phyloP scores from a whole-genome alignment of 2,113 vertebrate species.

The Oncorhynchus nerka region DNA sequence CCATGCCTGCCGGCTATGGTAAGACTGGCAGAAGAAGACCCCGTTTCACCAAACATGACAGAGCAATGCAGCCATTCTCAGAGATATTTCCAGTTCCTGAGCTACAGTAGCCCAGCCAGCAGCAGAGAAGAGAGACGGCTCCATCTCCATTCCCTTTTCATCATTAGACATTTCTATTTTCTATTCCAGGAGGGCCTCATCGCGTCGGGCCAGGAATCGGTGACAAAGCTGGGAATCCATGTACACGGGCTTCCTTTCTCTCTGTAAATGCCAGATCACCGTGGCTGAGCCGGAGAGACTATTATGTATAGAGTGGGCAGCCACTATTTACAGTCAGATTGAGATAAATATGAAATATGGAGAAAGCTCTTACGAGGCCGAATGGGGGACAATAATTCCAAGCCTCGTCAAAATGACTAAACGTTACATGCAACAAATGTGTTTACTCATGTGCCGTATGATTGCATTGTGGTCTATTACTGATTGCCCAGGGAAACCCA shows the following conservation, averaged over 20 bases:
- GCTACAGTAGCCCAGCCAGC: neutral
- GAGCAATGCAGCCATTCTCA: neutral
- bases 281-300: neutral
- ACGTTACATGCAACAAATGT: no score
- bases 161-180: slow-evolving; percentile 22
- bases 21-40: neutral
- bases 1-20: neutral
- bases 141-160: slow-evolving; percentile 4
- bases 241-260: neutral
- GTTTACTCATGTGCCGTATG: no score
- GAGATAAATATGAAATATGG: neutral
- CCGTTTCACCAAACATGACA: neutral
- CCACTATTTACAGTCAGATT: neutral
- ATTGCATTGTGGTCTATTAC: no score
- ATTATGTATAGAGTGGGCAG: neutral
- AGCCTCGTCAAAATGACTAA: no score
- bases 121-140: slow-evolving; percentile 1
- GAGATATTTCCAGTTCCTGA: neutral
- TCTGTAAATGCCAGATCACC: slow-evolving; percentile 3
- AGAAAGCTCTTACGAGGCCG: neutral
- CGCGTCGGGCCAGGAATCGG: neutral
- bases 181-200: slow-evolving; percentile 6
- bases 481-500: no score
- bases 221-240: slow-evolving; percentile 26
- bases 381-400: neutral